Percentiles rank a stretch among this genome's conserved stretches.
Evolutionary conservation across 2,113 vertebrate genomes (phyloP).

Genomic region (Pluvianellus socialis): DNA sequence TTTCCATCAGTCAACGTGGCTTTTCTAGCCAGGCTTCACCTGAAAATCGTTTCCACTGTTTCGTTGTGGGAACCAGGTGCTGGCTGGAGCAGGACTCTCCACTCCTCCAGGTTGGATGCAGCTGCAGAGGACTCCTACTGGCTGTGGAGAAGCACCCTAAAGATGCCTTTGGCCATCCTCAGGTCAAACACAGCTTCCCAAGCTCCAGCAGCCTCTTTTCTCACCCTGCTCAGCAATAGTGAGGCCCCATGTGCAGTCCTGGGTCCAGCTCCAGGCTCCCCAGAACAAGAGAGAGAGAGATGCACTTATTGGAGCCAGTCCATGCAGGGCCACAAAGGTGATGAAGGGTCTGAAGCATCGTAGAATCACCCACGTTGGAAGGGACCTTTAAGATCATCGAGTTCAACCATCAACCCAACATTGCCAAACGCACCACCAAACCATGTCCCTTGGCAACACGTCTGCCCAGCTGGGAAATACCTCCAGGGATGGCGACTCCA

Average conservation of each 20-base stretch:
- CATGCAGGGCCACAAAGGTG: rapidly evolving
- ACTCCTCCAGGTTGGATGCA: neutral
- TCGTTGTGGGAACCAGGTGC: neutral
- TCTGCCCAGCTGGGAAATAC: too few species aligned
- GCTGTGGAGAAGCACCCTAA: neutral
- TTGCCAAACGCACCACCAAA: too few species aligned
- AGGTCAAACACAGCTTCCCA: neutral
- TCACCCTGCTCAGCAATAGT: neutral
- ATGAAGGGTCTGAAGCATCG: neutral
- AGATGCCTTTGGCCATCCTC: neutral
- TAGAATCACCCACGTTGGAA: too few species aligned
- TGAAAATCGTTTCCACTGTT: neutral
- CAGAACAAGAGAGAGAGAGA: neutral
- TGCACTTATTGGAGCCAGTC: neutral
- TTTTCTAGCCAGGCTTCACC: neutral
- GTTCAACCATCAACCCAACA: too few species aligned
- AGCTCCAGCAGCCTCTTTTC: neutral
- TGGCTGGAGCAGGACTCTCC: neutral
- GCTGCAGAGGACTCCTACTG: rapidly evolving
- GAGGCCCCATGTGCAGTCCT: neutral
- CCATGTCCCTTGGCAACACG: too few species aligned
- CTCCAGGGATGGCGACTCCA: too few species aligned
- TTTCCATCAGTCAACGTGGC: neutral
- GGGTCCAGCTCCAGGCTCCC: neutral
- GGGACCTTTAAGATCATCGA: too few species aligned